Percentiles rank a stretch among this genome's conserved stretches.
Conservation (phyloP, 2,113 vertebrate genomes). For the Bombycilla garrulus region DNA sequence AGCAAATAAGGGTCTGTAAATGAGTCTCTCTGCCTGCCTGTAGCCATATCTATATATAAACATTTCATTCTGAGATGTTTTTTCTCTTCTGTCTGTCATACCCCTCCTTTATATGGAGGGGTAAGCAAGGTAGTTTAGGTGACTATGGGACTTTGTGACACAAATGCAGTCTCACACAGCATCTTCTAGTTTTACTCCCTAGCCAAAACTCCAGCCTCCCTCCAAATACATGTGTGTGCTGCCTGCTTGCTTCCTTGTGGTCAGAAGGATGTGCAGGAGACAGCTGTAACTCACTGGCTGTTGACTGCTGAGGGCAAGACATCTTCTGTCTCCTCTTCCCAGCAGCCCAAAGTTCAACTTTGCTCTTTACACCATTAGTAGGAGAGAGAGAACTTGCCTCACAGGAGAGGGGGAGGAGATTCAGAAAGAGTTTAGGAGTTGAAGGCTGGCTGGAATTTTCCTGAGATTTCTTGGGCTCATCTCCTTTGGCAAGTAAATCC, state of each 20-base stretch:
- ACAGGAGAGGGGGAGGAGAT: background rate
- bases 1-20: background rate
- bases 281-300: background rate
- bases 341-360: background rate
- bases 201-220: background rate
- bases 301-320: rapidly evolving
- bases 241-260: background rate
- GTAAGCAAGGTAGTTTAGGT: background rate
- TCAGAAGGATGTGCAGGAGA: background rate
- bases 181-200: background rate
- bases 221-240: background rate
- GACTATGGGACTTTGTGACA: background rate
- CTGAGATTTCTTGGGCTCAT: background rate
- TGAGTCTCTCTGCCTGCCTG: background rate
- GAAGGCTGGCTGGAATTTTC: background rate
- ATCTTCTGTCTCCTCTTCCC: background rate
- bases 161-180: background rate
- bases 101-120: background rate
- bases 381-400: background rate
- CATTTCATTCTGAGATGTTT: background rate
- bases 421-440: background rate
- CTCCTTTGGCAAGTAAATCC: background rate
- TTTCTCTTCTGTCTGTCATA: background rate
- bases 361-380: background rate
- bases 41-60: background rate